These are phyloP conservation scores for Tragelaphus eurycerus DNA, from an alignment of 2,797 vertebrate species.

Conservation along the genomic window DNA sequence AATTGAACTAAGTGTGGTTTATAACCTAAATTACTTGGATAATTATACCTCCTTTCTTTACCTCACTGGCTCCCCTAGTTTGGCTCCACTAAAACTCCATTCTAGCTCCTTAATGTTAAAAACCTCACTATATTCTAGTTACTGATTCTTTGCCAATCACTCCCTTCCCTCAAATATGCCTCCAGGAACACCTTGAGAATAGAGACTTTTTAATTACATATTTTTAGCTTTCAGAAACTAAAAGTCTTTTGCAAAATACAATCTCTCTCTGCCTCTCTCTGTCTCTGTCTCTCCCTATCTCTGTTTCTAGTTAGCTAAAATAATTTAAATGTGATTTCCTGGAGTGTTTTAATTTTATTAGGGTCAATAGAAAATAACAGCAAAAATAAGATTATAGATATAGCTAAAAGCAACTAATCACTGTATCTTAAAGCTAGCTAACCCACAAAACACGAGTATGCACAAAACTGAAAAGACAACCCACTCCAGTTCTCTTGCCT, in stretches of 20 bases:
- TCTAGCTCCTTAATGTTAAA: background rate
- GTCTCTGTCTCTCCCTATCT: background rate
- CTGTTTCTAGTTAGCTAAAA: background rate
- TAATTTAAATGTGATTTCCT: background rate
- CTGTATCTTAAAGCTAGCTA: background rate
- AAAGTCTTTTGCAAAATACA: background rate
- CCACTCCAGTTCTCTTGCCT: no score
- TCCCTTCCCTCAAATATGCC: background rate
- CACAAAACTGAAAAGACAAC: background rate
- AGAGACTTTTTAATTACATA: background rate
- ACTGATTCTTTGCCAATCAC: background rate
- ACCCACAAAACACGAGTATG: background rate
- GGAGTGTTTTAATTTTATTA: background rate
- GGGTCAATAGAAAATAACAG: background rate
- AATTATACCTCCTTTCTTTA: slow-evolving; percentile 44
- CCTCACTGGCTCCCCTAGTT: background rate
- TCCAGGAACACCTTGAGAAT: background rate
- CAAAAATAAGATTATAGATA: background rate
- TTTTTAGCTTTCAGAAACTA: background rate
- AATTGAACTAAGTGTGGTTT: slow-evolving; percentile 10
- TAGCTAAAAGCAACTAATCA: background rate
- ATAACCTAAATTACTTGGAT: slow-evolving; percentile 5
- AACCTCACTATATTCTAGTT: background rate
- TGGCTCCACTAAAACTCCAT: background rate
- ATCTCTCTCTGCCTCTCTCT: background rate